Base-by-base conservation (phyloP, 2,797 vertebrate genomes). In the Propithecus deckenii region DNA sequence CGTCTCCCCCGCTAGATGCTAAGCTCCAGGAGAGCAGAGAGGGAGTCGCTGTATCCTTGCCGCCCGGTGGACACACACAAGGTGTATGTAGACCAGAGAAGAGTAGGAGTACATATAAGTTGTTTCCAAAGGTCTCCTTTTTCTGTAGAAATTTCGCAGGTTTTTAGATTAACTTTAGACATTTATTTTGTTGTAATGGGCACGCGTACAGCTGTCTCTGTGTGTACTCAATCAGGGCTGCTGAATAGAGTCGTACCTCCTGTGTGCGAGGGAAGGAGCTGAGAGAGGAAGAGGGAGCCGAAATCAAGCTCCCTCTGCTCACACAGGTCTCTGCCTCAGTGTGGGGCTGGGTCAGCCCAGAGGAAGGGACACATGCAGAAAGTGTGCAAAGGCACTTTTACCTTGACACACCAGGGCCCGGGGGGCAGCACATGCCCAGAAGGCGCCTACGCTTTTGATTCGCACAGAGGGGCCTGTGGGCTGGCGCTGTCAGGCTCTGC, bases 71-170 rank as follows among this genome's bases (percentile, higher is more conserved):
- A 81, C 43, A 38, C 28, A 67, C 65, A 52, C 35, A 78, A 67
- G 72, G 25, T 30, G 20, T 41, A 38, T 1, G 6, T 8, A 61
- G 59, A 75, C n/a, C 23, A 80, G 18, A 89, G 57, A 30, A 9
- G 15, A 69, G 57, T 69, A 67, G 59, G 72, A 59, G n/a, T 15
- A 28, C 46, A 22, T 15, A 4, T 15, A 20, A 75, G 25, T 48
- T 57, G 65, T 52, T 74, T 61, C 78, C n/a, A 84, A 57, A 88
- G 63, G 8, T 52, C 71, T 76, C 48, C 67, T 50, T 57, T 92
- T n/a, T 50, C 48, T 63, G 25, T 23, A 69, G 71, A 85, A 55
- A n/a, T 78, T 35, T 69, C 83, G 48, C 50, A 50, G 57, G 13
- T 38, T 87, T 86, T 86, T 48, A 43, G 35, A n/a, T 55, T 43